Conservation (phyloP, 1,140 invertebrate genomes). For the Procambarus virginalis region DNA sequence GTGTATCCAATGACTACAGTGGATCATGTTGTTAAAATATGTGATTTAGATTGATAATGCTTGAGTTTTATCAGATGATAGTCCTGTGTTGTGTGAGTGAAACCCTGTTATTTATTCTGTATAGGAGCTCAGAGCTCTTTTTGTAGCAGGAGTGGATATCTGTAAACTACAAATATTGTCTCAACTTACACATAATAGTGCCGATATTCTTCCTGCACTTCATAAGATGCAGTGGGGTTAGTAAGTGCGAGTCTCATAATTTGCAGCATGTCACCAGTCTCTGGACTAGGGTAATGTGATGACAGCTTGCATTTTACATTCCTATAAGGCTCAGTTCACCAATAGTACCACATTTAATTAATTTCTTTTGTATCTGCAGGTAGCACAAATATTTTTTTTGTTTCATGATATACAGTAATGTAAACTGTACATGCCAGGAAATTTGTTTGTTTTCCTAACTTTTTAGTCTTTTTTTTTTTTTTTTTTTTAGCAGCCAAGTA, state of each 20-base stretch:
- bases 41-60: constrained; percentile 29
- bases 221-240: not conserved
- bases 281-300: not conserved
- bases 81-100: constrained; percentile 37
- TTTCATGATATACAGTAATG: constrained; percentile 4
- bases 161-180: constrained; percentile 26
- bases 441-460: constrained; percentile 20
- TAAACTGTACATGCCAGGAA: constrained; percentile 50
- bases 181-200: constrained; percentile 9
- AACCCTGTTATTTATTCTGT: constrained; percentile 27
- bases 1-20: constrained; percentile 28
- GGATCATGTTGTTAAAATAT: constrained; percentile 53
- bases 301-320: not conserved
- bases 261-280: constrained; percentile 9
- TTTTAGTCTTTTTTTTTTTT: not conserved
- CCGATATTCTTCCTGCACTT: constrained; percentile 3
- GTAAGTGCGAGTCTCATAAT: not conserved
- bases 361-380: constrained; percentile 43
- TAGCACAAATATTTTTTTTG: constrained; percentile 38
- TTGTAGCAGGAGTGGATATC: constrained; percentile 25
- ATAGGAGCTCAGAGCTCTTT: constrained; percentile 16
- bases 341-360: not conserved
- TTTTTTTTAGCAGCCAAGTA: not conserved
- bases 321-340: not conserved
- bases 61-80: constrained; percentile 29